Percentiles rank a stretch among this genome's conserved stretches.
Evolutionary conservation across 2,888 invertebrate genomes (phyloP).

Genomic region (Pachliopta kotzebuea): DNA sequence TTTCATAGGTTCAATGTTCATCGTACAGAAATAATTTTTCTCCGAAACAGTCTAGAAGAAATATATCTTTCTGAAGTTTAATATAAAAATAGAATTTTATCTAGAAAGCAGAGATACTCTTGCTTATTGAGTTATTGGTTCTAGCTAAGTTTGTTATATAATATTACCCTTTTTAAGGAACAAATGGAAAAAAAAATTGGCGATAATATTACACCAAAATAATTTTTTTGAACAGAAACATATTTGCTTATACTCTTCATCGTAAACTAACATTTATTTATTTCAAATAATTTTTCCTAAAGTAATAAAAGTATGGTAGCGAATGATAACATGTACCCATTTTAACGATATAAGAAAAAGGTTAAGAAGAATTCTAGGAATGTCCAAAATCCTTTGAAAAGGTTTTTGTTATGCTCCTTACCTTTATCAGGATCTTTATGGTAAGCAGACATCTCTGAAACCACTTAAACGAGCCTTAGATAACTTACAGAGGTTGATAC

Average conservation of each 20-base stretch:
- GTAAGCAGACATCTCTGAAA: conserved; percentile 56
- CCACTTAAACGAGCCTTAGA: conserved; percentile 60
- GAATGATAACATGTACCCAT: not conserved
- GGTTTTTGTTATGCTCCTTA: conserved; percentile 39
- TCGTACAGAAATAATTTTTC: not conserved
- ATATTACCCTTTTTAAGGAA: no score
- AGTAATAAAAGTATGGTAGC: not conserved
- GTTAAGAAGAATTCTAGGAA: conserved; percentile 34
- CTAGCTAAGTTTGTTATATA: no score
- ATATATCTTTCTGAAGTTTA: no score
- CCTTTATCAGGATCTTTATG: conserved; percentile 68
- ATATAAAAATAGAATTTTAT: not conserved
- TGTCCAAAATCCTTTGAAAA: conserved; percentile 36
- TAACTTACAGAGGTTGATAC: conserved; percentile 41
- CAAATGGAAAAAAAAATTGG: not conserved
- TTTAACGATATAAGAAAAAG: conserved; percentile 18
- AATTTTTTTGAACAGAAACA: no score
- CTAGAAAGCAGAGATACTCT: not conserved
- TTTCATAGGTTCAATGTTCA: not conserved
- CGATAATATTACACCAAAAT: no score
- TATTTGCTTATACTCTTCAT: no score
- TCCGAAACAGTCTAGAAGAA: not conserved
- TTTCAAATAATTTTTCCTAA: not conserved
- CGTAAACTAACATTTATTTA: no score
- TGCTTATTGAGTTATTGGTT: not conserved